These are phyloP conservation scores for Hafferia zeledoni DNA, from an alignment of 2,797 vertebrate genomes.

Conservation along the genomic window DNA sequence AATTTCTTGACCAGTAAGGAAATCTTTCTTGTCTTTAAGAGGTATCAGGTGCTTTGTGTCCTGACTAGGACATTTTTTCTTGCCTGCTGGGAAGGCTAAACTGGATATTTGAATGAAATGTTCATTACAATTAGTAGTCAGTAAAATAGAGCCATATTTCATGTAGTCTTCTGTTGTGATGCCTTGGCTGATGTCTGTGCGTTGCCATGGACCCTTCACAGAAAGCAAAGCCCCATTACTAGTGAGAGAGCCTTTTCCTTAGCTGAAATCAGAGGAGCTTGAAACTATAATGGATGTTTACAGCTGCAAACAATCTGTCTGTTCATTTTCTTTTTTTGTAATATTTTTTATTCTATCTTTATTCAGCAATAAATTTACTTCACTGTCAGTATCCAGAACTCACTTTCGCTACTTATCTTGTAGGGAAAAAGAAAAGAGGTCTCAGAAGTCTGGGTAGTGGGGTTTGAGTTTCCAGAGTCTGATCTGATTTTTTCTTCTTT, in stretches of 20 bases:
- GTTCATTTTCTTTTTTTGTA: background rate
- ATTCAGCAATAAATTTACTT: background rate
- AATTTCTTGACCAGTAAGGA: background rate
- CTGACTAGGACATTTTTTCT: background rate
- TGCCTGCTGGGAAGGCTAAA: background rate
- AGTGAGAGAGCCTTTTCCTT: background rate
- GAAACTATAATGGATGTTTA: background rate
- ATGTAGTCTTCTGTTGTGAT: background rate
- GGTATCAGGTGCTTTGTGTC: background rate
- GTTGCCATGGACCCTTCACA: background rate
- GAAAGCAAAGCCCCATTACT: background rate
- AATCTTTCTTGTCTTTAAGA: background rate
- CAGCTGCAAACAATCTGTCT: background rate
- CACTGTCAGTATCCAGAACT: background rate
- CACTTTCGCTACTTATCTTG: background rate
- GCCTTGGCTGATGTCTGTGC: background rate
- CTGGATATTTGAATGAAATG: background rate
- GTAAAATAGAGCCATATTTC: background rate
- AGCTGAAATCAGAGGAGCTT: background rate
- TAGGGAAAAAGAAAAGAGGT: background rate
- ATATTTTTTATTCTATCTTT: background rate
- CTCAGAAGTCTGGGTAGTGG: background rate
- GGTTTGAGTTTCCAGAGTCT: background rate
- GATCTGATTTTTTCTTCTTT: background rate
- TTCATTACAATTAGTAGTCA: background rate